A percentile compares a stretch with the other conserved stretches of the same genome.
Conservation (phyloP, 2,113 vertebrate genomes). For the Apistogramma diplotaenia region DNA sequence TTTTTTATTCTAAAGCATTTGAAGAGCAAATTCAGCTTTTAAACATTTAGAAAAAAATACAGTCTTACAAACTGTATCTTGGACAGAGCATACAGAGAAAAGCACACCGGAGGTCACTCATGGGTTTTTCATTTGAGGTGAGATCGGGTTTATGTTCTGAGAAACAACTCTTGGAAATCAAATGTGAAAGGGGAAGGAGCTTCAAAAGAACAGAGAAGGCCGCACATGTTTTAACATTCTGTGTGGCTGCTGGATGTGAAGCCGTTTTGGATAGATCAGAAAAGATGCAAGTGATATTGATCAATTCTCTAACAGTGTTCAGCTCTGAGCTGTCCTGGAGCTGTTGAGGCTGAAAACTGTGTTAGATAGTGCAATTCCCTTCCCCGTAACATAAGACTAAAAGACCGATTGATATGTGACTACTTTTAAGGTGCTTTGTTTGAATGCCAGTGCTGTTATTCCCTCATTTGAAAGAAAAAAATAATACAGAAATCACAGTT, state of each 20-base stretch:
- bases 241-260: background rate
- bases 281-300: conserved; percentile 37
- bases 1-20: background rate
- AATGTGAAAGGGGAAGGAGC: background rate
- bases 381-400: background rate
- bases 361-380: conserved; percentile 17
- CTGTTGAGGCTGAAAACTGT: conserved; percentile 1
- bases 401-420: background rate
- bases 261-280: conserved; percentile 21
- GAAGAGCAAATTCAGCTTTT: too few species aligned
- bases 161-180: too few species aligned
- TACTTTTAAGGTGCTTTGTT: background rate
- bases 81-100: rapidly evolving
- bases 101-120: background rate
- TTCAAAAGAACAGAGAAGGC: background rate
- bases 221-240: background rate
- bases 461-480: background rate
- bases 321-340: conserved; percentile 8
- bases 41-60: background rate
- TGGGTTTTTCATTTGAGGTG: too few species aligned
- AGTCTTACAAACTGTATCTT: background rate
- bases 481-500: background rate
- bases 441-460: background rate
- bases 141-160: too few species aligned
- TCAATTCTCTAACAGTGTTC: conserved; percentile 31